Evolutionary conservation across 2,113 vertebrate species (phyloP).

Genomic region (Thunnus maccoyii): DNA sequence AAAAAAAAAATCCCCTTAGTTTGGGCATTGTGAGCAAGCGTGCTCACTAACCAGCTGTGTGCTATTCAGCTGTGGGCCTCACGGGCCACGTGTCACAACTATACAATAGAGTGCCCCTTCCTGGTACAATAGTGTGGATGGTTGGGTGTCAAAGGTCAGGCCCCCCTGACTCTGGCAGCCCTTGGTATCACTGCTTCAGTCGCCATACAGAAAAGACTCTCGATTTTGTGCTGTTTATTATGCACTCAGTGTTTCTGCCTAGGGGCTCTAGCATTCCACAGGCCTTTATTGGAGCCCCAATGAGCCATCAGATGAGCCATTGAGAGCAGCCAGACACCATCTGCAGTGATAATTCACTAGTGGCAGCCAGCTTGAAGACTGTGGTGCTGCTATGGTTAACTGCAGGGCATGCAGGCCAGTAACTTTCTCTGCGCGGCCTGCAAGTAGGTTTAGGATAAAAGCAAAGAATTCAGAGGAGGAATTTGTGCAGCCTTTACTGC

Average conservation of each 20-base stretch:
- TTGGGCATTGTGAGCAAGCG: constrained; percentile 78
- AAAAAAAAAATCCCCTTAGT: constrained; percentile 68
- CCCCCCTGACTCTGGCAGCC: constrained; percentile 73
- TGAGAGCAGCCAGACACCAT: constrained; percentile 82
- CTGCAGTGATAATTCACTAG: constrained; percentile 81
- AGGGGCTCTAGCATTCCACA: constrained; percentile 78
- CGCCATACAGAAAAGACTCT: constrained; percentile 71
- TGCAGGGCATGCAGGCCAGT: constrained; percentile 52
- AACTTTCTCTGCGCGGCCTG: constrained; percentile 46
- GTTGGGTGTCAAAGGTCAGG: constrained; percentile 80
- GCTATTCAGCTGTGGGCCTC: constrained; percentile 80
- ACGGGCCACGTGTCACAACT: constrained; percentile 78
- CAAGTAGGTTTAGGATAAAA: constrained; percentile 37
- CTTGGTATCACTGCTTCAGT: constrained; percentile 73
- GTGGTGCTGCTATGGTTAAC: constrained; percentile 57
- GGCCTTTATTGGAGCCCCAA: constrained; percentile 77
- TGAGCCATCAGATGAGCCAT: constrained; percentile 81
- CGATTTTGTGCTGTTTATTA: constrained; percentile 78
- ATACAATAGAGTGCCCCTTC: constrained; percentile 79
- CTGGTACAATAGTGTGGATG: constrained; percentile 80
- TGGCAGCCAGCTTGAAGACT: constrained; percentile 72
- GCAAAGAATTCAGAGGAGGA: constrained; percentile 44
- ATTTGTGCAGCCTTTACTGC: constrained; percentile 46
- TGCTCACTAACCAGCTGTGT: constrained; percentile 83
- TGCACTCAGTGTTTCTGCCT: constrained; percentile 73